Base-by-base conservation (phyloP, 53 echinoderm and acorn worm species). In the Echinarachnius parma region DNA sequence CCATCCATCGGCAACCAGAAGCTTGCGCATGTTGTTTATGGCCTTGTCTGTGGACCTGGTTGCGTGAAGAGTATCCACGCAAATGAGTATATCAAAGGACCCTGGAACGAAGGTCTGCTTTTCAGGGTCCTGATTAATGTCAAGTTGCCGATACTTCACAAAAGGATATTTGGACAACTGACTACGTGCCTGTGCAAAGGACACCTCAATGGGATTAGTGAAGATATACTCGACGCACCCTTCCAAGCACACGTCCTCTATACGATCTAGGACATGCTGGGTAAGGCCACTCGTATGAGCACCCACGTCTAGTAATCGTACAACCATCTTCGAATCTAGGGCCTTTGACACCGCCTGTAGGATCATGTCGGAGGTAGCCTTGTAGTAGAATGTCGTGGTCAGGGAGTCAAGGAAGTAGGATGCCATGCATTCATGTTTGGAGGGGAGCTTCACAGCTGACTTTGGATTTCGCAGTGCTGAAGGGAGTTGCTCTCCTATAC, bases 221-320 rank as follows among this genome's bases (percentile, higher is more conserved):
- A 95, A 95, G 46, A 91, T 53, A 57, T 91, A 95, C 59, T 91
- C 87, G 14, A 95, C 60, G 20, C 84, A 68, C 2, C 77, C 66
- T 45, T 76, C 78, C 39, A 83, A 42, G 28, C 87, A 77, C 4
- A 77, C 53, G 7, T 81, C 54, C 26, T 75, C 76, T 2, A 95
- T 61, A 33, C 59, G 64, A 45, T 80, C 76, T 32, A 95, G 71
- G 44, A 95, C 46, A 58, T 76, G 78, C 37, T 50, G 64, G 3
- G 95, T 84, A 21, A 95, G 60, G 20, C 95, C 90, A 31, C 95
- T 90, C 78, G 84, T 84, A 24, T 90, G 78, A 37, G 83, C 90
- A 28, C 95, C 95, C 28, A 95, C 81, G 39, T 95, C 95, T 19
- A 95, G 75, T 19, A 95, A 53, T 56, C 90, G 33, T 9, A 95